Base-by-base conservation (phyloP, 2,113 vertebrate species). In the Sphaerodactylus townsendi region DNA sequence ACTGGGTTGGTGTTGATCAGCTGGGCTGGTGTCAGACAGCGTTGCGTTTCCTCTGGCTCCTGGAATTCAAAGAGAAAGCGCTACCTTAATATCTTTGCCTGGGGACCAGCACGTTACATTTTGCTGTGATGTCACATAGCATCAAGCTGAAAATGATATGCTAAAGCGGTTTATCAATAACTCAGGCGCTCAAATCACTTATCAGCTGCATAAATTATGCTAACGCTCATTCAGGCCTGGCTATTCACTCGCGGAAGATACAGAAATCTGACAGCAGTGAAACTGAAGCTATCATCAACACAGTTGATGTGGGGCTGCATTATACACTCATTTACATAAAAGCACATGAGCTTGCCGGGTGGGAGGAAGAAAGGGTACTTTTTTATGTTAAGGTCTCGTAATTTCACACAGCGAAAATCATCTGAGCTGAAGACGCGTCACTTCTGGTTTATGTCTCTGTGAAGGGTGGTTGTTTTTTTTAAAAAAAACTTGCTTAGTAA, bases 101-200 rank as follows among this genome's bases (percentile, higher is more conserved):
- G 80, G 75, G 76, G 94, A 91, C 87, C 76, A 70, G 79, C 91
- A 90, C 87, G 90, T 92, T 93, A 83, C 86, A 78, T 93, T 93
- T 90, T 79, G 76, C 78, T 89, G 91, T 89, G 93, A 95, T 95
- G 93, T 94, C 92, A 95, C 90, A 86, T 88, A 93, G 88, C 85
- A 91, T 92, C 87, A 92, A 91, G 88, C 91, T 86, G 88, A 72
- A 96, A 93, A 94, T 95, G 93, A 96, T 94, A 94, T 87, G 90
- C 93, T 96, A 96, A 97, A 97, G 95, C 94, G 95, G 91, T 96
- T 98, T 96, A 97, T 96, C 97, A 97, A 97, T 96, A 97, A 95
- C 95, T 86, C 89, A 94, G 89, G 94, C 86, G 93, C 93, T 95
- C 90, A 94, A 94, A 92, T 95, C 59, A 90, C 92, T 95, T 91